Evolutionary conservation across 2,797 vertebrate genomes (phyloP), one percentile per base, ranked within the genome.

Genomic region (Acanthornis magna): DNA sequence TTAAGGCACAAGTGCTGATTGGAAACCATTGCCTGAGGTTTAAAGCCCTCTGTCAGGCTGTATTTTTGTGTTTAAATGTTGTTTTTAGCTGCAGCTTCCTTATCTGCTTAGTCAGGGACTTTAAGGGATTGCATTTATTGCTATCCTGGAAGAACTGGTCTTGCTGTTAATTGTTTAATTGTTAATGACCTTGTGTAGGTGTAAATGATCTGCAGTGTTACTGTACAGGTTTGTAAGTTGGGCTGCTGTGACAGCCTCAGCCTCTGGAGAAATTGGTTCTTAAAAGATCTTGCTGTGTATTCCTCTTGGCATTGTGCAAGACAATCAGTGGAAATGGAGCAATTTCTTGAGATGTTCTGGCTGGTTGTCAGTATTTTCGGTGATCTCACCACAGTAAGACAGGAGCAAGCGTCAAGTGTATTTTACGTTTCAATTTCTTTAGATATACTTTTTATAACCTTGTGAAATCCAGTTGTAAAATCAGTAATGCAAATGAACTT

Each of bases 91-190:
- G 66, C 29, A 65, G 5, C 60, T 78, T 47, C 67, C 48, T 66
- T 73, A 58, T 13, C 80, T 89, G 53, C 63, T 80, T 34, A 71
- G 66, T 58, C 48, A 48, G 51, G 36, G 53, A 16, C 42, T 88
- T 50, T 6, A 4, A 86, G 21, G 57, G 71, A 76, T 60, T 87
- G 29, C 21, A 16, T 79, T 78, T 78, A 40, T 85, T 58, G 32
- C n/a, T 82, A 8, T 62, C 45, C 60, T 90, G 63, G 88, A 73
- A 88, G 62, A 95, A 89, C 92, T 93, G 65, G 75, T 93, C 68
- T 74, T 65, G 65, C 81, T 89, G 67, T 95, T 87, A 86, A 73
- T 82, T 90, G 48, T 93, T 86, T 73, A 78, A 82, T 79, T 91
- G 55, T 73, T 89, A 80, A 80, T 87, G 78, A 61, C 45, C 26